These are phyloP conservation scores for Diadumene lineata DNA, from an alignment of 92 coral and sea anemone genomes.

Conservation along the genomic window DNA sequence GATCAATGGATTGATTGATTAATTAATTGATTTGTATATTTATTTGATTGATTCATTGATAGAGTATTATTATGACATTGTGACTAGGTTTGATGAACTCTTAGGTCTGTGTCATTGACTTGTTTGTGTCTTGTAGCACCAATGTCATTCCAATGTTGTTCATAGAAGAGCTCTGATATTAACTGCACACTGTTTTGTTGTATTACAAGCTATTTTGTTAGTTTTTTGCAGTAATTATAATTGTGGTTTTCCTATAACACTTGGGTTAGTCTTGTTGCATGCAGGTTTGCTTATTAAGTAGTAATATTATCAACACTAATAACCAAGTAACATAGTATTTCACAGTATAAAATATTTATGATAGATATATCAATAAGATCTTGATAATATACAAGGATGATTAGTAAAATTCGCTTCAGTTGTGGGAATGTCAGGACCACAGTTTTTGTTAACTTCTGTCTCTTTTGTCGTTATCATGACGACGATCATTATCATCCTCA, in stretches of 20 bases:
- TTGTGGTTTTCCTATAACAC: not conserved
- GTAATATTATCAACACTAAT: not conserved
- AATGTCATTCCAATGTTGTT: not conserved
- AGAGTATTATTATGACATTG: not conserved
- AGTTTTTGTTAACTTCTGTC: not conserved
- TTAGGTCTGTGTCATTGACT: no score
- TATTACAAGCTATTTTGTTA: no score
- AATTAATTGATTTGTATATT: not conserved
- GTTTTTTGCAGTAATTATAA: no score
- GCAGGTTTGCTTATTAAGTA: not conserved
- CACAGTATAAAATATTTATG: not conserved
- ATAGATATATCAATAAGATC: constrained; percentile 4
- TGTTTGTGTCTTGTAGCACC: constrained; percentile 12
- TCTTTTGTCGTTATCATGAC: not conserved
- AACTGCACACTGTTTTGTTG: not conserved
- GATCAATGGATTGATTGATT: not conserved
- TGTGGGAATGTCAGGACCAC: not conserved
- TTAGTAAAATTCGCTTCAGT: not conserved
- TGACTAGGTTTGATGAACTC: no score
- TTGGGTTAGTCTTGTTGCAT: constrained; percentile 4
- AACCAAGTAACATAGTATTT: not conserved
- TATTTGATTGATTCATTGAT: not conserved
- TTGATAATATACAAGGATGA: constrained; percentile 13
- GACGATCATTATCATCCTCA: not conserved
- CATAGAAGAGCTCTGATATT: not conserved